Evolutionary conservation across 2,113 vertebrate species (phyloP).

Genomic region (Coturnix japonica): DNA sequence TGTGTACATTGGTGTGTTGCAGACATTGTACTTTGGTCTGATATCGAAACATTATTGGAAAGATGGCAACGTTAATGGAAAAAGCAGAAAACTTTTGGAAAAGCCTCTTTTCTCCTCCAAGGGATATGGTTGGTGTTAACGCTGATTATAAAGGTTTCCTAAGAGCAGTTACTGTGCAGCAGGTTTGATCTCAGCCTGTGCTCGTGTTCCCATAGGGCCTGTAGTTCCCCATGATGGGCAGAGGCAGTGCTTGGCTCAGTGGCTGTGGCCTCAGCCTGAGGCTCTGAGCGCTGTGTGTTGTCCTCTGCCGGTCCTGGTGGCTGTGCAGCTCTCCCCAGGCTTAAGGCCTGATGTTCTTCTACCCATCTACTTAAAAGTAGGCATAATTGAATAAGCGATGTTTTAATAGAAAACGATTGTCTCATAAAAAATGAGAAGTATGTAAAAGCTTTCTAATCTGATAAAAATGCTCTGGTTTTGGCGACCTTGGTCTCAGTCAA

Average conservation of each 20-base stretch:
- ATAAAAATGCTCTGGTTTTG: background rate
- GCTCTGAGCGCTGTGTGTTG: background rate
- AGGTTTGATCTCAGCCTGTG: background rate
- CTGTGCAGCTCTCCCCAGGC: background rate
- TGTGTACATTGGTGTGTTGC: fast-evolving
- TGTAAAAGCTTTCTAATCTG: background rate
- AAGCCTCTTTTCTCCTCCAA: background rate
- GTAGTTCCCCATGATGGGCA: background rate
- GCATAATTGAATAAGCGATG: background rate
- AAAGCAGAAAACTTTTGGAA: background rate
- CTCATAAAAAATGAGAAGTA: background rate
- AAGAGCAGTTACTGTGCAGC: background rate
- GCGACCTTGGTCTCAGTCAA: background rate
- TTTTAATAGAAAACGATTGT: background rate
- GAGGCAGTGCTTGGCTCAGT: background rate
- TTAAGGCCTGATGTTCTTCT: background rate
- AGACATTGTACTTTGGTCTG: background rate
- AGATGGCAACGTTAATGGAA: background rate
- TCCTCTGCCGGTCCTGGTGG: background rate
- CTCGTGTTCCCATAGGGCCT: background rate
- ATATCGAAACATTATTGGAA: background rate
- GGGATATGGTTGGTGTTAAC: background rate
- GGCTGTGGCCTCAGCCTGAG: background rate
- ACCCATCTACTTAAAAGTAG: background rate
- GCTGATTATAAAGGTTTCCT: background rate